Base-by-base conservation (phyloP, 2,797 vertebrate genomes). In the Valencia hispanica region DNA sequence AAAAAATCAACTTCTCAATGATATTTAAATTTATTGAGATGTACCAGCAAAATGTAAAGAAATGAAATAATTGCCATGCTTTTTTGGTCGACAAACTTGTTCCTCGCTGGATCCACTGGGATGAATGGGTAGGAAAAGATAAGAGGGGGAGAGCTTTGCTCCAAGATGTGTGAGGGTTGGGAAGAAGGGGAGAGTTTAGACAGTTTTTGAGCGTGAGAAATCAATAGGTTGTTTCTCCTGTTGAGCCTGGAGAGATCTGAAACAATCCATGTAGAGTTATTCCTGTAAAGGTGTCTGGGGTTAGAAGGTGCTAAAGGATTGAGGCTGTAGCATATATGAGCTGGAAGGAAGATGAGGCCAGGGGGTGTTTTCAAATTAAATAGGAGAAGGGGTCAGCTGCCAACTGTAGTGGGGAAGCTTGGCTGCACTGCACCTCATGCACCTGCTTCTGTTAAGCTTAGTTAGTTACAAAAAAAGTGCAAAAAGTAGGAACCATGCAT, bases 401-500 rank as follows among this genome's bases (percentile, higher is more conserved):
- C 78, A 87, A 86, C 94, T 91, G 91, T 82, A 87, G n/a, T n/a
- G n/a, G 83, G 81, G 88, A 92, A 93, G 93, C 85, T 85, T 85
- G 84, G 82, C 74, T 92, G 91, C 90, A 86, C 86, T 79, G 87
- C 85, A 91, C 90, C 92, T 94, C 95, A 96, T 96, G 95, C 95
- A 91, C 90, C 94, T 91, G 91, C 75, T 85, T 70, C 81, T 84
- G 88, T 92, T 92, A 91, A 36, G 88, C 78, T 83, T 15, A 79
- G 92, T 96, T 95, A 95, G 94, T 95, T 84, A 95, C 55, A 84
- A 34, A 73, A 61, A 84, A 34, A 71, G 81, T 79, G 88, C 73
- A 75, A 51, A 81, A 84, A 80, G 96, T 93, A 95, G 93, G 95
- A 93, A 88, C 94, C 97, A 98, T 98, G 97, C 98, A 96, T 93